Evolutionary conservation across 2,113 vertebrate genomes (phyloP).

Genomic region (Pyxicephalus adspersus): DNA sequence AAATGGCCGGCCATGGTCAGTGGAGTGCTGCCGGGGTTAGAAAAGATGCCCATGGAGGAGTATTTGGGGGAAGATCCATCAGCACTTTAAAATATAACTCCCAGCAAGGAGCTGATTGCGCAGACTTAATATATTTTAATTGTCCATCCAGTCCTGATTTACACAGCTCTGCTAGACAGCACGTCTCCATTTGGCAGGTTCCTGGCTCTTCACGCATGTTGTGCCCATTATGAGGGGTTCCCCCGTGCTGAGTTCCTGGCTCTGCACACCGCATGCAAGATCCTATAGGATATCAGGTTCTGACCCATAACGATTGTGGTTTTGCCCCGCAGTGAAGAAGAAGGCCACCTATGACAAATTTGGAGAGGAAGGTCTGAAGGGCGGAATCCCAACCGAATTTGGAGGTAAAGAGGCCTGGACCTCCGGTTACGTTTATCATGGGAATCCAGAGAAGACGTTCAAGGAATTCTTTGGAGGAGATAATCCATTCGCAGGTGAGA

Average conservation of each 20-base stretch:
- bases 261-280: background rate
- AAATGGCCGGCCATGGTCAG: background rate
- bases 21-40: background rate
- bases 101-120: too few relatives aligned
- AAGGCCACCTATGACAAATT: conserved; percentile 93
- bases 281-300: too few relatives aligned
- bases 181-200: too few relatives aligned
- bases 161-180: too few relatives aligned
- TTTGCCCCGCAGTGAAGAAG: conserved; percentile 75
- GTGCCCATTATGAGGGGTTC: background rate
- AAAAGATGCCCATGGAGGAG: background rate
- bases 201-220: background rate
- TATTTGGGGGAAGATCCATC: too few relatives aligned
- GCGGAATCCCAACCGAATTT: conserved; percentile 82
- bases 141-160: too few relatives aligned
- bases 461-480: conserved; percentile 89
- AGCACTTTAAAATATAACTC: too few relatives aligned
- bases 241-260: too few relatives aligned
- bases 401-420: conserved; percentile 79
- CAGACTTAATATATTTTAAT: too few relatives aligned
- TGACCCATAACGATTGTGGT: background rate
- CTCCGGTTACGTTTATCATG: conserved; percentile 83
- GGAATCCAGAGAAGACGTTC: conserved; percentile 87
- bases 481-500: conserved; percentile 90
- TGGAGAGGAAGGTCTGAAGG: conserved; percentile 89